These are phyloP conservation scores for Coleophora deauratella DNA, from an alignment of 2,888 invertebrate species.

Conservation along the genomic window DNA sequence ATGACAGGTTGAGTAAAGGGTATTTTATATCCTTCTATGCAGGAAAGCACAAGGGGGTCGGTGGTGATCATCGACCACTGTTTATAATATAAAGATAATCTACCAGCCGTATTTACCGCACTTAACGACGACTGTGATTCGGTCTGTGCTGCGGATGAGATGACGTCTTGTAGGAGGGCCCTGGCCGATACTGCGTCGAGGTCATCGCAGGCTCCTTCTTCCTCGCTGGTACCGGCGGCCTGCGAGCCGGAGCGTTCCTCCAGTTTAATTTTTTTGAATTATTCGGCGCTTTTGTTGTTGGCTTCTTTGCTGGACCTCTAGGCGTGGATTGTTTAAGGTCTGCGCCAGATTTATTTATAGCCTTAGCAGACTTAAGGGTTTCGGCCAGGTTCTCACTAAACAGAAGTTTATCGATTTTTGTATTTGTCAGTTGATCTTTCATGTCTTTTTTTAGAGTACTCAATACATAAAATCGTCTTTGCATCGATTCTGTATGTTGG, in stretches of 20 bases:
- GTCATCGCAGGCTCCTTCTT: background rate
- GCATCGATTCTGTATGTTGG: constrained; percentile 6
- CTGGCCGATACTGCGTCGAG: background rate
- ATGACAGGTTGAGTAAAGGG: constrained; percentile 3
- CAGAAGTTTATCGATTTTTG: constrained; percentile 3
- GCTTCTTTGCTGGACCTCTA: background rate
- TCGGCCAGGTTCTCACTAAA: constrained; percentile 5
- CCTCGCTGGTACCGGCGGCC: background rate
- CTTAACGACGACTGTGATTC: constrained; percentile 5
- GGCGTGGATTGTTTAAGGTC: background rate
- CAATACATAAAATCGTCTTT: constrained; percentile 3
- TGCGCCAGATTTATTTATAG: constrained; percentile 3
- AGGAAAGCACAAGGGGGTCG: constrained; percentile 7
- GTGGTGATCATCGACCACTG: constrained; percentile 10
- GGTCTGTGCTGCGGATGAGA: background rate
- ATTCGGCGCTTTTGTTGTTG: no score
- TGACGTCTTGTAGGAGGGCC: no score
- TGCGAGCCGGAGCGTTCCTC: background rate
- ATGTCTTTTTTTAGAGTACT: constrained; percentile 5
- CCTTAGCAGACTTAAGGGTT: constrained; percentile 6
- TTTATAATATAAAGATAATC: constrained; percentile 4
- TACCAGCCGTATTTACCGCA: constrained; percentile 10
- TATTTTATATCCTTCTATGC: constrained; percentile 10
- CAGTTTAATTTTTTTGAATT: constrained; percentile 2
- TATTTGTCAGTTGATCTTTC: constrained; percentile 4